A percentile compares a stretch with the other conserved stretches of the same genome.
phyloP scores from a whole-genome alignment of 2,888 invertebrate genomes.

The Drosophila eohydei region DNA sequence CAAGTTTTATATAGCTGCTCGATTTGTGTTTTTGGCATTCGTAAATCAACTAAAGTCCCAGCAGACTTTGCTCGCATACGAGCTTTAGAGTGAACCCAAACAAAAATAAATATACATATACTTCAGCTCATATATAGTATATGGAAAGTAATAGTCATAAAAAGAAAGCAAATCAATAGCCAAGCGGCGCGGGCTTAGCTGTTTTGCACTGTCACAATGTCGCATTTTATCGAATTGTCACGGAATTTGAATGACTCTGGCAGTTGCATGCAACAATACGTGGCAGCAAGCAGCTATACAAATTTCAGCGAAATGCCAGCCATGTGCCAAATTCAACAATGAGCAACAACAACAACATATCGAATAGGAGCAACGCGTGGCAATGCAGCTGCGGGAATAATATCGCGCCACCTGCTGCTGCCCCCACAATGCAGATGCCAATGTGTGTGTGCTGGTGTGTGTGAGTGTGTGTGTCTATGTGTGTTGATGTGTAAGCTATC shows the following conservation, averaged over 20 bases:
- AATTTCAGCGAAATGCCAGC: slow-evolving; percentile 39
- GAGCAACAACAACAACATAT: slow-evolving; percentile 22
- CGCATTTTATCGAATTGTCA: slow-evolving; percentile 36
- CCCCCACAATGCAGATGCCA: slow-evolving; percentile 5
- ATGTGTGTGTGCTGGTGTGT: not conserved
- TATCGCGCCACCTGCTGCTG: slow-evolving; percentile 42
- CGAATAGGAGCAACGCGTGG: slow-evolving; percentile 21
- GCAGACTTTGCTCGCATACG: slow-evolving; percentile 15
- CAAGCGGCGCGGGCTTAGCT: not conserved
- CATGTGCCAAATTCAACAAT: slow-evolving; percentile 52
- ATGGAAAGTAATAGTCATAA: not conserved
- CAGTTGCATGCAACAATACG: slow-evolving; percentile 38
- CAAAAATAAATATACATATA: not conserved
- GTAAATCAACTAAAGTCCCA: slow-evolving; percentile 57
- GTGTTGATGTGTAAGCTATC: slow-evolving; percentile 24
- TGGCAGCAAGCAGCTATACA: slow-evolving; percentile 31
- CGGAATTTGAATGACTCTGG: slow-evolving; percentile 35
- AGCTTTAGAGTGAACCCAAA: slow-evolving; percentile 2
- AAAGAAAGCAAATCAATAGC: not conserved
- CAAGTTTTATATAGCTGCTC: slow-evolving; percentile 50
- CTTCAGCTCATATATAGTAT: not conserved
- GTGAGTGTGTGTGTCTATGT: slow-evolving; percentile 13
- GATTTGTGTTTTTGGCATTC: slow-evolving; percentile 29
- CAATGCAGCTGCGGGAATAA: slow-evolving; percentile 52
- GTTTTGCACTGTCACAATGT: slow-evolving; percentile 5